Conservation (phyloP, 2,888 invertebrate species). For the Sarcophaga rosellei region DNA sequence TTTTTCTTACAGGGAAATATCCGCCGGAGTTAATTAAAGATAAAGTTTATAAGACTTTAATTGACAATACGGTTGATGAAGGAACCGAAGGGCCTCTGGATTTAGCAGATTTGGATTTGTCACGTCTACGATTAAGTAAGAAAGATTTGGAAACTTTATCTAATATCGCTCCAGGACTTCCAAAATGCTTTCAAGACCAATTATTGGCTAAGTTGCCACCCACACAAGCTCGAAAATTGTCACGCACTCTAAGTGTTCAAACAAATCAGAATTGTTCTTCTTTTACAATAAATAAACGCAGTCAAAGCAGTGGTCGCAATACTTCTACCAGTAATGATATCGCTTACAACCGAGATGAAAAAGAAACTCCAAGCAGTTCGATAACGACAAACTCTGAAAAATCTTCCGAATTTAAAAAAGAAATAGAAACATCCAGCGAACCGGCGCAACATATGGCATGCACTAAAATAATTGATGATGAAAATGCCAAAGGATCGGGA, state of each 20-base stretch:
- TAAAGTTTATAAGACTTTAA: not conserved
- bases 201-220: conserved; percentile 87
- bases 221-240: conserved; percentile 85
- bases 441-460: conserved; percentile 72
- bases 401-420: conserved; percentile 1
- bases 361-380: not conserved
- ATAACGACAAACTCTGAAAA: conserved; percentile 21
- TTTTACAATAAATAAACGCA: conserved; percentile 78
- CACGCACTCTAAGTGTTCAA: conserved; percentile 84
- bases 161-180: conserved; percentile 87
- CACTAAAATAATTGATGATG: conserved; percentile 75
- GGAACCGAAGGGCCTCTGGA: conserved; percentile 80
- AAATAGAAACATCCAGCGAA: conserved; percentile 52
- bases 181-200: conserved; percentile 87
- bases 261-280: conserved; percentile 69
- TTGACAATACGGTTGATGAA: not conserved
- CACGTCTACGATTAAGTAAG: conserved; percentile 86
- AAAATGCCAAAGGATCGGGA: conserved; percentile 75
- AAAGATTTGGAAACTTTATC: conserved; percentile 87
- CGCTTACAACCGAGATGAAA: conserved; percentile 46
- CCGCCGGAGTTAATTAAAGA: conserved; percentile 8
- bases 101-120: conserved; percentile 86
- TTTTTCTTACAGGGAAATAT: conserved; percentile 56
- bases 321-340: not conserved
- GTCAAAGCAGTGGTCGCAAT: conserved; percentile 81